Base-by-base conservation (phyloP, 2,113 vertebrate genomes). In the Hyperoodon ampullatus region DNA sequence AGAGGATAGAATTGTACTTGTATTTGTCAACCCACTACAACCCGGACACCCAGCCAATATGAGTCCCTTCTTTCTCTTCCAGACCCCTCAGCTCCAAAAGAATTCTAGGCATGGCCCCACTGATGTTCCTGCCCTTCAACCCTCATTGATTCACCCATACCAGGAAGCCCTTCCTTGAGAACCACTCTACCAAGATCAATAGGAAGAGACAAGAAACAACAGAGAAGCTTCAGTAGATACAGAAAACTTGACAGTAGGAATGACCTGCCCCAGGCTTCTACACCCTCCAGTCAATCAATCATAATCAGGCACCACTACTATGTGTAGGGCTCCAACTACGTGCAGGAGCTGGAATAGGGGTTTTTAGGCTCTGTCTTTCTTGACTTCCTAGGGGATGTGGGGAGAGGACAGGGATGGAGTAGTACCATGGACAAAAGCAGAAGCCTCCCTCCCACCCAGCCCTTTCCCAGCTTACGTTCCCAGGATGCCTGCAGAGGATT, bases 391-490 rank as follows among this genome's bases (percentile, higher is more conserved):
- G 35, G 74, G 30, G 12, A 35, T 47, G 12, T 53, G 39, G 8
- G 72, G 24, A 85, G 53, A 78, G 50, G 75, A 78, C 33, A 95
- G 35, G 33, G 42, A 72, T 77, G 15, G 24, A 18, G 50, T 23
- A 74, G 44, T 71, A 88, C 19, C 55, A 84, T 13, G n/a, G 39
- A 74, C 42, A 65, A 85, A 93, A 93, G 21, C 47, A 88, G 65
- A 91, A 94, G 11, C 26, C 30, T 93, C 88, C 35, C 16, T 85
- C 47, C 70, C 55, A 93, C 70, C 85, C 26, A 95, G 72, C 55
- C 88, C 78, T 85, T 83, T 63, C 55, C 78, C 90, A 81, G 94
- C 96, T 98, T 97, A 97, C 96, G 94, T 96, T 97, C 95, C 97
- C 82, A 97, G 92, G 15, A 98, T 87, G 6, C 96, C 93, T 5